A percentile compares a stretch with the other conserved stretches of the same genome.
Conservation (phyloP, 2,888 invertebrate species). For the Philonicus albiceps region DNA sequence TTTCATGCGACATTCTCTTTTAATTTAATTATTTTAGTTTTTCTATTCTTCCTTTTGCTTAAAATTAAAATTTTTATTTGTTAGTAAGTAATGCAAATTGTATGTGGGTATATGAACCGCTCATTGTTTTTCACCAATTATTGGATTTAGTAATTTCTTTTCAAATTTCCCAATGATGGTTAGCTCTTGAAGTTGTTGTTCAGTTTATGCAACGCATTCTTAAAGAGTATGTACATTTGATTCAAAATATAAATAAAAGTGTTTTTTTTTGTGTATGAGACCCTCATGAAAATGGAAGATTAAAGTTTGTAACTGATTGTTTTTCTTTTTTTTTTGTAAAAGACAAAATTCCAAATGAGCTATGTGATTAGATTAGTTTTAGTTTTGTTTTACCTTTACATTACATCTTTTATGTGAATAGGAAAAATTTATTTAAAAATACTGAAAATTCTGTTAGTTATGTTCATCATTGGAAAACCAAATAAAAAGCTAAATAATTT, state of each 20-base stretch:
- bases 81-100: conserved; percentile 5
- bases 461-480: background rate
- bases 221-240: background rate
- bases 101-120: background rate
- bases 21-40: background rate
- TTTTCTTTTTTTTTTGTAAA: background rate
- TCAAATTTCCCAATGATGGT: conserved; percentile 47
- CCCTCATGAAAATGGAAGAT: background rate
- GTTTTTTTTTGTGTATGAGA: background rate
- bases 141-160: background rate
- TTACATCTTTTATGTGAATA: background rate
- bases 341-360: background rate
- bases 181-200: conserved; percentile 57
- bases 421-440: too few species aligned
- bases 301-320: background rate
- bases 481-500: background rate
- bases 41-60: background rate
- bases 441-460: background rate
- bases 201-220: background rate
- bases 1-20: conserved; percentile 55
- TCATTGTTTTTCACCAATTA: background rate
- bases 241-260: background rate
- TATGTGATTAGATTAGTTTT: background rate
- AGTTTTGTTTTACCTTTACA: background rate
- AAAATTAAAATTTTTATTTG: conserved; percentile 28